These are phyloP conservation scores for Peromyscus polionotus DNA, from an alignment of 2,113 vertebrate species.

Conservation along the genomic window DNA sequence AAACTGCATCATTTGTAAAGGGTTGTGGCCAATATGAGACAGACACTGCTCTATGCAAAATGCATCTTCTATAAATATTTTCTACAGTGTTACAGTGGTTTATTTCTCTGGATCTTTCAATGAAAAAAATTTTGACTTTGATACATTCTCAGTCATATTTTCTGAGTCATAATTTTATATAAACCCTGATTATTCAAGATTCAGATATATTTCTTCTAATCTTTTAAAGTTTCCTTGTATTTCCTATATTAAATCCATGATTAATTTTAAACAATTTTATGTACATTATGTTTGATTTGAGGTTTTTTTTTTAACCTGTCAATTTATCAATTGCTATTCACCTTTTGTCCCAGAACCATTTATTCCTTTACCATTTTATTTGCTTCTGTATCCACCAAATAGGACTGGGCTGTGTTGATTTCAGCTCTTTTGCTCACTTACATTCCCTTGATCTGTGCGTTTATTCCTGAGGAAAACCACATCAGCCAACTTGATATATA, in stretches of 20 bases:
- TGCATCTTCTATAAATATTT: neutral
- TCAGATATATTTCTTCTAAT: neutral
- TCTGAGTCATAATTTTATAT: neutral
- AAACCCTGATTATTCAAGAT: neutral
- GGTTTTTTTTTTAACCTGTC: neutral
- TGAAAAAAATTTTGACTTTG: neutral
- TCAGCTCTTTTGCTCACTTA: neutral
- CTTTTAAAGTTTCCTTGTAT: neutral
- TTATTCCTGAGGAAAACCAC: neutral
- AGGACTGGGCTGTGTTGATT: neutral
- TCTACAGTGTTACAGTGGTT: neutral
- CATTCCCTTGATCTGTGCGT: neutral
- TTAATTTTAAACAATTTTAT: neutral
- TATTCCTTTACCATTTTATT: neutral
- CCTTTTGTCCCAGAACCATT: neutral
- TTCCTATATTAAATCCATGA: neutral
- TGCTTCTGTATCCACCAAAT: neutral
- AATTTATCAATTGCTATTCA: neutral
- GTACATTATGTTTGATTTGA: too few species aligned
- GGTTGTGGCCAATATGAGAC: neutral
- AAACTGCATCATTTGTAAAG: neutral
- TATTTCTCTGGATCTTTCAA: neutral
- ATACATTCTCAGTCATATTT: neutral
- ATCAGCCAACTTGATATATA: too few species aligned
- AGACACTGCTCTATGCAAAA: neutral